Evolutionary conservation across 2,113 vertebrate genomes (phyloP).

Genomic region (Toxotes jaculatrix): DNA sequence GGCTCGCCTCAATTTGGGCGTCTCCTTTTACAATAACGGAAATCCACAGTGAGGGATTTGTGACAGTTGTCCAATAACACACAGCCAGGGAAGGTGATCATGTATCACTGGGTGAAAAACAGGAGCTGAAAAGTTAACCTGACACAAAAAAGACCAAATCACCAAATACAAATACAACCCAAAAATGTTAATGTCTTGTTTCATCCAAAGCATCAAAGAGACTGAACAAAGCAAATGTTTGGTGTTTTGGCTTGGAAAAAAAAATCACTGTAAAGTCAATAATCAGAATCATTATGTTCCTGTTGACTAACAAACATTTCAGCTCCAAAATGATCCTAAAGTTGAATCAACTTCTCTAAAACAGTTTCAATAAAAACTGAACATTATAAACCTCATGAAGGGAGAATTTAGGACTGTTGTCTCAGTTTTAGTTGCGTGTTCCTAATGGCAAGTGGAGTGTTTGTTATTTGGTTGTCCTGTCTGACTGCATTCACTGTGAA

Average conservation of each 20-base stretch:
- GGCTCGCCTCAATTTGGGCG: conserved; percentile 36
- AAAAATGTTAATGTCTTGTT: too few relatives aligned
- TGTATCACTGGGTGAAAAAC: conserved; percentile 10
- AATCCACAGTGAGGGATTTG: conserved; percentile 54
- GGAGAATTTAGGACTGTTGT: background rate
- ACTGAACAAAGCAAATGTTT: too few relatives aligned
- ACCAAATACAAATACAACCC: too few relatives aligned
- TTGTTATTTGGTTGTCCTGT: background rate
- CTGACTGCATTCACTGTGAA: background rate
- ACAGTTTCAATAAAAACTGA: too few relatives aligned
- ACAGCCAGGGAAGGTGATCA: background rate
- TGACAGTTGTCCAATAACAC: conserved; percentile 41
- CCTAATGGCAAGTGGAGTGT: background rate
- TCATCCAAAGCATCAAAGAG: too few relatives aligned
- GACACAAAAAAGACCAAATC: background rate
- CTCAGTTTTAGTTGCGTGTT: background rate
- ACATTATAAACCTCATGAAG: too few relatives aligned
- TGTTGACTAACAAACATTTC: too few relatives aligned
- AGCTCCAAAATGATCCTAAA: too few relatives aligned
- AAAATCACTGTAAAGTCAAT: too few relatives aligned
- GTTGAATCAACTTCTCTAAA: too few relatives aligned
- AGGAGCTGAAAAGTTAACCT: conserved; percentile 14
- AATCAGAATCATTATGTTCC: too few relatives aligned
- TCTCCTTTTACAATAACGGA: conserved; percentile 61
- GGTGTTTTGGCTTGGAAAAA: too few relatives aligned